Conservation (phyloP, 2,888 invertebrate species). For the Lucinisca nassula region DNA sequence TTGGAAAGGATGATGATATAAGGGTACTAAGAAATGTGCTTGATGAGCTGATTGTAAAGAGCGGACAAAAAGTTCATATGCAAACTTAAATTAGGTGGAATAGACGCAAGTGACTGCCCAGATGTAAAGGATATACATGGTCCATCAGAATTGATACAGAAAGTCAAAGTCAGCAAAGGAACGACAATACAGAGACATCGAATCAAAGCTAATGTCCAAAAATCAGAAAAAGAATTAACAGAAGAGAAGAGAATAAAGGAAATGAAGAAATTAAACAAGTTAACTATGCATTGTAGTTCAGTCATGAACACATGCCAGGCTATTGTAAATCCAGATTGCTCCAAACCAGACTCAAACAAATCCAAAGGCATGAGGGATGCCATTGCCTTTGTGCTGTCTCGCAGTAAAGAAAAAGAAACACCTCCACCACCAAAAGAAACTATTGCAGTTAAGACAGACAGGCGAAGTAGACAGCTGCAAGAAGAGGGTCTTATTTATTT, state of each 20-base stretch:
- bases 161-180: conserved; percentile 27
- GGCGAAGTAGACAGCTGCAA: neutral
- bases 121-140: conserved; percentile 15
- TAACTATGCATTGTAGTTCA: conserved; percentile 13
- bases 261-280: conserved; percentile 25
- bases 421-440: neutral
- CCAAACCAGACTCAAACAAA: conserved; percentile 38
- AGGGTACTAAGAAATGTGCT: too few relatives aligned
- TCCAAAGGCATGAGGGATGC: conserved; percentile 26
- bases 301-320: conserved; percentile 55
- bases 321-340: conserved; percentile 45
- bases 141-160: conserved; percentile 21
- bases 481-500: neutral
- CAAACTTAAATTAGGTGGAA: conserved; percentile 9
- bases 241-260: conserved; percentile 18
- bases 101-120: conserved; percentile 10
- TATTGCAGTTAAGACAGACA: neutral
- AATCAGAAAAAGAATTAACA: conserved; percentile 11
- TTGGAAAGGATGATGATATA: too few relatives aligned
- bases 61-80: conserved; percentile 36
- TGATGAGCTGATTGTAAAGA: too few relatives aligned
- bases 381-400: conserved; percentile 10
- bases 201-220: neutral
- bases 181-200: conserved; percentile 25
- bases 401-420: neutral